phyloP scores from a whole-genome alignment of 2,888 invertebrate genomes.

The Metallyticus violacea region DNA sequence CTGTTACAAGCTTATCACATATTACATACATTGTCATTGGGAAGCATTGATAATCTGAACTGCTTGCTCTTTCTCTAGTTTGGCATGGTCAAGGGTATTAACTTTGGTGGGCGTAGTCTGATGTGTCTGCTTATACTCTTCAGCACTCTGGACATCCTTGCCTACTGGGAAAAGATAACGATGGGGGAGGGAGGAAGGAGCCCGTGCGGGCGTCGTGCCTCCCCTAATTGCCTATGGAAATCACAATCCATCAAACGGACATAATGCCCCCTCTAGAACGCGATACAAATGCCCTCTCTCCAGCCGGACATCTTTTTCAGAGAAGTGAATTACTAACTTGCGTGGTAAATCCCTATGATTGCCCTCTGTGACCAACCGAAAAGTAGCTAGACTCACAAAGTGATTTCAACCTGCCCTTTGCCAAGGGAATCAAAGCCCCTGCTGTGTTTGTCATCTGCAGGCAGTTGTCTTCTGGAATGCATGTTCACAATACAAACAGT shows the following conservation, averaged over 20 bases:
- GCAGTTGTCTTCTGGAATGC: neutral
- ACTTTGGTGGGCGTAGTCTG: too few relatives aligned
- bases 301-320: neutral
- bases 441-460: neutral
- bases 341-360: neutral
- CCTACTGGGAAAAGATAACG: neutral
- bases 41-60: too few relatives aligned
- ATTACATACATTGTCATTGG: too few relatives aligned
- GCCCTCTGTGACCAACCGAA: neutral
- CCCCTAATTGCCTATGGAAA: slow-evolving; percentile 16
- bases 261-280: neutral
- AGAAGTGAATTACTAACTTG: neutral
- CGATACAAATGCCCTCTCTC: too few relatives aligned
- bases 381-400: neutral
- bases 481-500: neutral
- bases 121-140: too few relatives aligned
- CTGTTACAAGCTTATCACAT: too few relatives aligned
- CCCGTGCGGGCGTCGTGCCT: neutral
- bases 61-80: too few relatives aligned
- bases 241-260: slow-evolving; percentile 16
- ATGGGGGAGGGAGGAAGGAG: too few relatives aligned
- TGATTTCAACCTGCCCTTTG: neutral
- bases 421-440: neutral
- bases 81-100: too few relatives aligned
- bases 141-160: neutral